A percentile compares a stretch with the other conserved stretches of the same genome.
phyloP scores from a whole-genome alignment of 2,797 vertebrate species.

The Neomorphus geoffroyi region DNA sequence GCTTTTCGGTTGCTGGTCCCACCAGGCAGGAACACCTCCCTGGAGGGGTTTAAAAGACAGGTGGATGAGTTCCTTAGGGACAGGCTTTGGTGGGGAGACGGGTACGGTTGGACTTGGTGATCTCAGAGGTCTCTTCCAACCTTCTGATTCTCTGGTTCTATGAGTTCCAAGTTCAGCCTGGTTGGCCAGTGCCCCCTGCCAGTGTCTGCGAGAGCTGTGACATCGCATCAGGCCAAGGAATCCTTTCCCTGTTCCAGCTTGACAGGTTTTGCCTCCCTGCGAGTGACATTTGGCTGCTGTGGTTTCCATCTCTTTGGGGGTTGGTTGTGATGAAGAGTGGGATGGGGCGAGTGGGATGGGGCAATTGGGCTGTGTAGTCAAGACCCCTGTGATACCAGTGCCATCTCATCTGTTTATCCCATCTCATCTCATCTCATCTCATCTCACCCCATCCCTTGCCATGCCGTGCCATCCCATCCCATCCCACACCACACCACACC shows the following conservation, averaged over 20 bases:
- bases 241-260: neutral
- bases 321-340: neutral
- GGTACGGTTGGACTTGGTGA: too few species aligned
- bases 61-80: too few species aligned
- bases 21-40: neutral
- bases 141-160: too few species aligned
- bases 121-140: too few species aligned
- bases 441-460: neutral
- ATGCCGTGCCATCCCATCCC: neutral
- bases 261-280: neutral
- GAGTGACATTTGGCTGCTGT: neutral
- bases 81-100: too few species aligned
- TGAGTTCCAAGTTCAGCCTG: accelerated
- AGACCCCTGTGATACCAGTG: neutral
- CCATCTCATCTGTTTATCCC: neutral
- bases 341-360: neutral
- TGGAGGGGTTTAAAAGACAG: too few species aligned
- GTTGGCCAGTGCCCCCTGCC: accelerated
- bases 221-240: too few species aligned
- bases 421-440: neutral
- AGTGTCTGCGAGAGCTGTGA: neutral
- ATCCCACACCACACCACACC: neutral
- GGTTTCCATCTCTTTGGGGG: neutral
- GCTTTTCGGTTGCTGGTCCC: neutral
- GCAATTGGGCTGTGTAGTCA: neutral